Conservation (phyloP, 2,888 invertebrate genomes). For the Aethes cnicana region DNA sequence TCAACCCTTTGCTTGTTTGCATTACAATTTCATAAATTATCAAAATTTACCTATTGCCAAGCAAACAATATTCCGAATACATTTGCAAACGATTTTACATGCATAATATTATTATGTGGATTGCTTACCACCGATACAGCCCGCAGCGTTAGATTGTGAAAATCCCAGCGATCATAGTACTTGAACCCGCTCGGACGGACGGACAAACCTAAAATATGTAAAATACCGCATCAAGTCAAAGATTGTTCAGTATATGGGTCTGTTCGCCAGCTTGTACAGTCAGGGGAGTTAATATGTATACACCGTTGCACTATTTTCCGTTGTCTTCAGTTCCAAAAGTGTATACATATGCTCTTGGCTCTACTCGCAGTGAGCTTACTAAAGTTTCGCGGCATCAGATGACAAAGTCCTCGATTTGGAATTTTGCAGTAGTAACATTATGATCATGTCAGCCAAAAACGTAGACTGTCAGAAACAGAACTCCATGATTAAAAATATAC, state of each 20-base stretch:
- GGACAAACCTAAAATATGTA: constrained; percentile 51
- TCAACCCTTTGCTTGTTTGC: too few species aligned
- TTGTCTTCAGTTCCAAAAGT: too few species aligned
- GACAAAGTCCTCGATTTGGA: too few species aligned
- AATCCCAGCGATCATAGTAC: constrained; percentile 70
- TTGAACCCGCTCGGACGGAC: constrained; percentile 54
- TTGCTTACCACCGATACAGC: constrained; percentile 63
- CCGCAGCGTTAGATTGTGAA: constrained; percentile 67
- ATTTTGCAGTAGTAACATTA: too few species aligned
- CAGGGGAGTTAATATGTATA: neutral
- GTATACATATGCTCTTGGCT: too few species aligned
- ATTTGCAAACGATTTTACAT: neutral
- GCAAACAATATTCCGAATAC: constrained; percentile 1
- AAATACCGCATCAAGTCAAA: constrained; percentile 6
- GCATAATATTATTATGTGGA: constrained; percentile 15
- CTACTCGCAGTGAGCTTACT: too few species aligned
- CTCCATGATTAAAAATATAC: too few species aligned
- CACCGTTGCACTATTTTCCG: too few species aligned
- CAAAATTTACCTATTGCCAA: neutral
- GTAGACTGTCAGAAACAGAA: too few species aligned
- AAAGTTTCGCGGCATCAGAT: too few species aligned
- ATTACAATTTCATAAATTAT: too few species aligned
- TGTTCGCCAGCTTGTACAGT: neutral
- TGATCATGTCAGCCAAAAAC: too few species aligned
- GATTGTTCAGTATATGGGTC: neutral